Conservation (phyloP, 2,113 vertebrate genomes). For the Genyomyrus donnyi region DNA sequence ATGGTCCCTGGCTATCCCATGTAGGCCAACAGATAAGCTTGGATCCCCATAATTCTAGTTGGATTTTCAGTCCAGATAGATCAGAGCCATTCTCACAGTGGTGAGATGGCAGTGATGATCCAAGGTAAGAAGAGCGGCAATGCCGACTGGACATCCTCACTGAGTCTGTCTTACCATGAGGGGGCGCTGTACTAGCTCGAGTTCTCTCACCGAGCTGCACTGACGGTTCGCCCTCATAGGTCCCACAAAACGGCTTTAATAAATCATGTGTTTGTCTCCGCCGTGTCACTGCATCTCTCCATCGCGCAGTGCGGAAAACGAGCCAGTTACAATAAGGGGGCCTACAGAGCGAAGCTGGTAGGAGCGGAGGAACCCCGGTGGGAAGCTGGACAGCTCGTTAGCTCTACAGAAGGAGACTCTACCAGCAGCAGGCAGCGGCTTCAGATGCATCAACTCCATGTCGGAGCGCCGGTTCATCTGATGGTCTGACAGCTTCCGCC, state of each 20-base stretch:
- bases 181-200: background rate
- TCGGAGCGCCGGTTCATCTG: slow-evolving; percentile 84
- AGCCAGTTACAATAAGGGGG: background rate
- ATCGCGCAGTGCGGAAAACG: background rate
- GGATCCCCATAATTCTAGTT: background rate
- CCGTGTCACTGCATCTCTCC: background rate
- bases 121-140: background rate
- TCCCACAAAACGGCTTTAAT: background rate
- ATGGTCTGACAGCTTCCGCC: slow-evolving; percentile 88
- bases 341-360: background rate
- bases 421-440: slow-evolving; percentile 70
- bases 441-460: slow-evolving; percentile 90
- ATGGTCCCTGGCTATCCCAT: background rate
- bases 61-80: background rate
- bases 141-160: background rate
- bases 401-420: background rate
- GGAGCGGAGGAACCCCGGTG: background rate
- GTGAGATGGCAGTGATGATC: background rate
- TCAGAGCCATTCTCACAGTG: background rate
- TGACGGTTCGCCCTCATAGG: background rate
- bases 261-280: background rate
- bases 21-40: background rate
- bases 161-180: background rate
- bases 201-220: background rate
- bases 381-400: background rate